Evolutionary conservation across 2,113 vertebrate genomes (phyloP).

Genomic region (Ondatra zibethicus): DNA sequence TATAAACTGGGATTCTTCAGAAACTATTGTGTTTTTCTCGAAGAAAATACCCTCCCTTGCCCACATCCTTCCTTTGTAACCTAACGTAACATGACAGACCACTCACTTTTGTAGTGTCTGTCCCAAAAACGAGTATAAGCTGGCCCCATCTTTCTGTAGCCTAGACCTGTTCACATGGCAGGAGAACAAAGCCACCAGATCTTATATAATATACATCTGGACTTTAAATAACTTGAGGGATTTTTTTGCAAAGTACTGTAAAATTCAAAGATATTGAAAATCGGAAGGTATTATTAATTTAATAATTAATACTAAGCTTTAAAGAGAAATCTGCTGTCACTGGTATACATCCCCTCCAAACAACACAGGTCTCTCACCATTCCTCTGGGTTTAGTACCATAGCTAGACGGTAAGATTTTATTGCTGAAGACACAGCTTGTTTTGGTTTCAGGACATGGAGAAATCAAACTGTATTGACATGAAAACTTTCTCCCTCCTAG

Average conservation of each 20-base stretch:
- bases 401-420: neutral
- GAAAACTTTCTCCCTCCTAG: neutral
- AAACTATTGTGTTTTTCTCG: constrained; percentile 11
- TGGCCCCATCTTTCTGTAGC: constrained; percentile 45
- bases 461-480: neutral
- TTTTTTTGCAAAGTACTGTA: constrained; percentile 84
- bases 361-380: neutral
- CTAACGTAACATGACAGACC: constrained; percentile 68
- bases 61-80: constrained; percentile 41
- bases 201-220: constrained; percentile 58
- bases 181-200: constrained; percentile 52
- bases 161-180: constrained; percentile 32
- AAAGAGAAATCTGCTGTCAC: constrained; percentile 79
- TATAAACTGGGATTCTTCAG: constrained; percentile 35
- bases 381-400: neutral
- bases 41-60: constrained; percentile 26
- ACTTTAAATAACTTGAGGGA: constrained; percentile 73
- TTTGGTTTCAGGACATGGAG: neutral
- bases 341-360: neutral
- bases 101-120: constrained; percentile 58
- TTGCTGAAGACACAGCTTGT: neutral
- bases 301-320: constrained; percentile 90
- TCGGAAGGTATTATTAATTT: constrained; percentile 83
- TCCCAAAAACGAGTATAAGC: constrained; percentile 47
- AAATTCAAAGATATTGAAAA: constrained; percentile 70